phyloP scores from a whole-genome alignment of 2,113 vertebrate species.

The Otus sunia region DNA sequence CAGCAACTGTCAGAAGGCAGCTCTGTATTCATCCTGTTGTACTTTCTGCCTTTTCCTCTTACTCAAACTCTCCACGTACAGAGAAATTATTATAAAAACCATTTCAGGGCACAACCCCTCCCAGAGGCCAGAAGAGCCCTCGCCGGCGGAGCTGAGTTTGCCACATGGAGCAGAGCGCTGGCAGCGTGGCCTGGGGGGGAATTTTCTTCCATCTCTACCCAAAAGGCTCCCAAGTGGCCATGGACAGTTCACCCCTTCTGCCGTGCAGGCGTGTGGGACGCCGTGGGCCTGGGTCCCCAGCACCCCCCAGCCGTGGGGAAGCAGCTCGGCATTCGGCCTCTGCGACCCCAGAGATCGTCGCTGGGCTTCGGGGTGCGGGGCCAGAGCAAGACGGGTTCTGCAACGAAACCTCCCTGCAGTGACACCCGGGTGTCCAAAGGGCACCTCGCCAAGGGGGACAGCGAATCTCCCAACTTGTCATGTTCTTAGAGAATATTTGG shows the following conservation, averaged over 20 bases:
- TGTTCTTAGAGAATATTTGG: background rate
- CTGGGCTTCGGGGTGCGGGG: background rate
- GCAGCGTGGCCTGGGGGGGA: background rate
- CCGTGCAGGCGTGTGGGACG: background rate
- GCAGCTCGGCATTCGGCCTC: rapidly evolving
- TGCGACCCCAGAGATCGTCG: background rate
- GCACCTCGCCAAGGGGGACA: background rate
- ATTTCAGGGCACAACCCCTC: background rate
- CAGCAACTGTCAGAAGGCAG: background rate
- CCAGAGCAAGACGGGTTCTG: background rate
- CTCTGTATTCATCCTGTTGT: background rate
- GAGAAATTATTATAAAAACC: too few relatives aligned
- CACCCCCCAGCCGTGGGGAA: background rate
- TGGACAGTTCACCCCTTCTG: background rate
- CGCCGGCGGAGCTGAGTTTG: background rate
- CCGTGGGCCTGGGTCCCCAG: background rate
- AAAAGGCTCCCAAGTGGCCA: rapidly evolving
- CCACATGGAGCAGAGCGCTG: background rate
- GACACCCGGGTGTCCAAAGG: background rate
- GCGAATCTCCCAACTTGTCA: too few relatives aligned
- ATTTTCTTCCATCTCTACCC: background rate
- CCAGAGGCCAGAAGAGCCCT: background rate
- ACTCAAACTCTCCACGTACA: rapidly evolving
- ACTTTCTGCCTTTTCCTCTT: background rate
- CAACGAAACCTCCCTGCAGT: rapidly evolving